Base-by-base conservation (phyloP, 2,888 invertebrate species). In the Druceiella hillmani region DNA sequence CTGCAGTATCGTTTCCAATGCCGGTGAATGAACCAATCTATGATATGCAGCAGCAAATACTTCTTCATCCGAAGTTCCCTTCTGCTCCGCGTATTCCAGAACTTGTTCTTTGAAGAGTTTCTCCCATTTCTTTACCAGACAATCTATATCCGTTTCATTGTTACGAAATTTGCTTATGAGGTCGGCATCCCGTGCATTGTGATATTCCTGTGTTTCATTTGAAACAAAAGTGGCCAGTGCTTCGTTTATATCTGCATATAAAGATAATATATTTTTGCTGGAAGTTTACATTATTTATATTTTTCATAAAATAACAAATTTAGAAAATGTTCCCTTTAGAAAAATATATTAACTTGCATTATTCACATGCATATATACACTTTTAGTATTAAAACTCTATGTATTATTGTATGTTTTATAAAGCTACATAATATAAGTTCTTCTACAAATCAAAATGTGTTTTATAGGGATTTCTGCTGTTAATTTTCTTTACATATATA, bases 31-130 rank as follows among this genome's bases (percentile, higher is more conserved):
- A 2, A 90, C 87, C 32, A 82, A 52, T 54, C 75, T 75, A 58
- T 91, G 89, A 60, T 91, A 91, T 13, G 88, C 87, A 3, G 83
- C 83, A 2, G 87, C 86, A 66, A 91, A 89, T 24, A 87, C 74
- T 62, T 90, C 88, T 56, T 90, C 87, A 60, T 91, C 88, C 0
- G 86, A 83, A 1, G 87, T 85, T 28, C 86, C 81, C 42, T 83
- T 76, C 39, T 83, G 82, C 55, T 88, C 88, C 0, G 89, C 87
- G 74, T 83, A 90, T 54, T 87, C 86, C 29, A 83, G 72, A 6
- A 90, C 83, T 64, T 93, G 89, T 55, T 88, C 78, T 44, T 82
- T 85, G 58, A 86, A 90, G 4, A 78, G 62, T 47, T 81, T 83
- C 55, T 90, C 89, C 79, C 88, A 89, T 52, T 78, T 76, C 52